Base-by-base conservation (phyloP, 2,888 invertebrate species). In the Horisme vitalbata region DNA sequence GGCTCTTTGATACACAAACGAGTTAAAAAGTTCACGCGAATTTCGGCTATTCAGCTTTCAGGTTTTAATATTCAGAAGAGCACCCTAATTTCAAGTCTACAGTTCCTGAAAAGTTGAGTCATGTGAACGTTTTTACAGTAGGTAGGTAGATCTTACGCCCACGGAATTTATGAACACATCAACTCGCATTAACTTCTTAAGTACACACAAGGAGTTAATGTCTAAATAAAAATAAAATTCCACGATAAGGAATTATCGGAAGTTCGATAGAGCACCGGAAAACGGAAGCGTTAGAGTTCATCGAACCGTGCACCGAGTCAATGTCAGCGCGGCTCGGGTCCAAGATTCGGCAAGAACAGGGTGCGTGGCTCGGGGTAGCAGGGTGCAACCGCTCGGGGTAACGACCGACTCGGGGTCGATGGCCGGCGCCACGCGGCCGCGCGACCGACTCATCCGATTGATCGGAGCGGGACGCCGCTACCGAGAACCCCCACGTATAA, bases 391-490 rank as follows among this genome's bases (percentile, higher is more conserved):
- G 79, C n/a, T 71, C 78, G 35, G 87, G 83, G 84, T 80, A 86
- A 88, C 83, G 87, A 87, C 87, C 87, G 79, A 58, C 68, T 68
- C 71, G 86, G 79, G 88, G 86, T 87, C 87, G 83, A 71, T 79
- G 86, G 50, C 83, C 87, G 79, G 70, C 83, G 80, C 84, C 88
- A 86, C 85, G 87, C 84, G 85, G 86, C 83, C 78, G 81, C 59
- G 75, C 76, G 81, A 79, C 74, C 67, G 76, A 68, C 62, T 74
- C 76, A 77, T 77, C 83, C 88, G 86, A 87, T 87, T 88, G 86
- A 88, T 87, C 69, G 86, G 81, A 89, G 85, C 75, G 69, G 73
- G 87, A 87, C 77, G 70, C 72, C 78, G 59, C 71, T 79, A 85
- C 65, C 55, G 58, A 64, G 59, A 75, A 82, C 85, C 87, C 84